Conservation (phyloP, 2,113 vertebrate species). For the Sapayoa aenigma region DNA sequence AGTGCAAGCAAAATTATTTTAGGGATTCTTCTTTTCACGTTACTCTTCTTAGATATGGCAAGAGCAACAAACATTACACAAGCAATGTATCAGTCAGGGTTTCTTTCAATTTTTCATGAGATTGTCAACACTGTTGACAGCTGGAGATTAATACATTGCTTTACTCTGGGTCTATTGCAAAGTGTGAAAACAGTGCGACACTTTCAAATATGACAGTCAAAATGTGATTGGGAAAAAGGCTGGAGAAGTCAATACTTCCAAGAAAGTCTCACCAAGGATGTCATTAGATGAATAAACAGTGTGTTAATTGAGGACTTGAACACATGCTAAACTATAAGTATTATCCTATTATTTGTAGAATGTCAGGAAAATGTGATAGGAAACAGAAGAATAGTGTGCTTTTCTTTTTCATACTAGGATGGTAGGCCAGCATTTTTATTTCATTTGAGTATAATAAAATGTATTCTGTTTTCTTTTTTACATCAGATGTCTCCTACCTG, state of each 20-base stretch:
- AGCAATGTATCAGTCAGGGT: not conserved
- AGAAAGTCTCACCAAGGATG: not conserved
- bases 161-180: not conserved
- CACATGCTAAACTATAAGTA: not conserved
- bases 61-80: not conserved
- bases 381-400: not conserved
- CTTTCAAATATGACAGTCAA: not conserved
- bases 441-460: not conserved
- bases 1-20: not conserved
- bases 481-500: not conserved
- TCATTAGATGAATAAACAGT: not conserved
- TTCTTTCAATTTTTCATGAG: constrained; percentile 26
- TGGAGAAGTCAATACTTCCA: not conserved
- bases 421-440: not conserved
- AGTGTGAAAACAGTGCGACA: not conserved
- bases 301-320: not conserved
- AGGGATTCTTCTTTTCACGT: not conserved
- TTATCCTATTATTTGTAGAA: not conserved
- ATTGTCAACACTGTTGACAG: constrained; percentile 20
- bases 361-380: not conserved
- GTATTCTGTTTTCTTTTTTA: not conserved
- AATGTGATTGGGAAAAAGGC: not conserved
- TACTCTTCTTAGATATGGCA: not conserved
- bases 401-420: not conserved
- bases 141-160: not conserved